A percentile compares a stretch with the other conserved stretches of the same genome.
Conservation (phyloP, 2,888 invertebrate species). For the Hyalella azteca region DNA sequence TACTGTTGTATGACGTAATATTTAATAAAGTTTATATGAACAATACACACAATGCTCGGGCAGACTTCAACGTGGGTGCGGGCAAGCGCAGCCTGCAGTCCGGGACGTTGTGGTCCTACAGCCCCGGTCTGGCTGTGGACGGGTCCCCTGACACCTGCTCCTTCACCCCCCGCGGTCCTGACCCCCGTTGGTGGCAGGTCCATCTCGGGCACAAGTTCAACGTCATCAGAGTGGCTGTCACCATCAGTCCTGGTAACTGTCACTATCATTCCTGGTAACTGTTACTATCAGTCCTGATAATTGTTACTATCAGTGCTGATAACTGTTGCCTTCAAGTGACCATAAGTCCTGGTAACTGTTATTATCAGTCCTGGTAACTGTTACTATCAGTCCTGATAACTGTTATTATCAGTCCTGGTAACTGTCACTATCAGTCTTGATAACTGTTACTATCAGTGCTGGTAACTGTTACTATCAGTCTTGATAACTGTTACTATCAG, state of each 20-base stretch:
- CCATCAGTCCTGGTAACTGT: conserved; percentile 60
- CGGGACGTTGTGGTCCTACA: conserved; percentile 60
- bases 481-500: background rate
- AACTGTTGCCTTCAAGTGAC: conserved; percentile 16
- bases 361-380: background rate
- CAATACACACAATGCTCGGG: too few species aligned
- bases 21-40: too few species aligned
- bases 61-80: conserved; percentile 56
- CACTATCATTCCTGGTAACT: conserved; percentile 60
- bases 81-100: conserved; percentile 55
- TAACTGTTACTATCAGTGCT: background rate
- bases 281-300: conserved; percentile 60
- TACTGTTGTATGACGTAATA: too few species aligned
- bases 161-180: conserved; percentile 61
- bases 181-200: conserved; percentile 62
- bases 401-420: background rate
- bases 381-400: background rate
- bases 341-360: background rate
- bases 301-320: conserved; percentile 60
- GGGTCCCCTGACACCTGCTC: conserved; percentile 61
- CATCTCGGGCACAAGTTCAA: conserved; percentile 59
- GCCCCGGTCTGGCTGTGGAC: conserved; percentile 61
- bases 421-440: background rate
- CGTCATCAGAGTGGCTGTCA: conserved; percentile 60
- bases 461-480: background rate